Evolutionary conservation across 1,140 invertebrate genomes (phyloP).

Genomic region (Antheraea pernyi): DNA sequence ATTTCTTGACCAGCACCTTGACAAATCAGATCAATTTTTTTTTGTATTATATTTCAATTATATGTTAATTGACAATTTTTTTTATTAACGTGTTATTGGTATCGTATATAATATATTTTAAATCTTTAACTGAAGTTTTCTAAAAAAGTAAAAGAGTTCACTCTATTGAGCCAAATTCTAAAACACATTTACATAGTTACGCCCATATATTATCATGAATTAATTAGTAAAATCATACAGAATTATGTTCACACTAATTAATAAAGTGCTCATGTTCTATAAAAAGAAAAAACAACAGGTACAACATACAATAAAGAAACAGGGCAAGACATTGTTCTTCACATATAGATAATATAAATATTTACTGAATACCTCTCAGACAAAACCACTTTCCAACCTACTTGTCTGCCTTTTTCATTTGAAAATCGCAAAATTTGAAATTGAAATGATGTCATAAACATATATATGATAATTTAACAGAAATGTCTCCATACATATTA

Average conservation of each 20-base stretch:
- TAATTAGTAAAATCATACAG: not conserved
- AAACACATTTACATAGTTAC: not conserved
- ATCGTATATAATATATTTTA: too few species aligned
- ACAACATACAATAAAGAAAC: not conserved
- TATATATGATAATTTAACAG: not conserved
- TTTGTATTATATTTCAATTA: too few species aligned
- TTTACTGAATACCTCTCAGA: not conserved
- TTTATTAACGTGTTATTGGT: too few species aligned
- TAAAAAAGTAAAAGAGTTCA: too few species aligned
- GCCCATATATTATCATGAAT: not conserved
- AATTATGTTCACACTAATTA: not conserved
- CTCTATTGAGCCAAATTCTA: too few species aligned
- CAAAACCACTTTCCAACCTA: not conserved
- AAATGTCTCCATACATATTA: not conserved
- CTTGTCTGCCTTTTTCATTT: not conserved
- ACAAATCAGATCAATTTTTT: slow-evolving; percentile 19
- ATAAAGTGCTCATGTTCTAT: too few species aligned
- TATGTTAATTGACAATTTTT: too few species aligned
- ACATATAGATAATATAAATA: not conserved
- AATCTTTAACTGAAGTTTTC: too few species aligned
- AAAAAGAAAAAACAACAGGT: too few species aligned
- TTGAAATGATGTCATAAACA: not conserved
- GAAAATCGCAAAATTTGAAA: not conserved
- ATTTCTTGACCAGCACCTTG: slow-evolving; percentile 20
- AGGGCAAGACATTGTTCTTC: not conserved